phyloP scores from a whole-genome alignment of 1,140 invertebrate species.

The Bombus superbus region DNA sequence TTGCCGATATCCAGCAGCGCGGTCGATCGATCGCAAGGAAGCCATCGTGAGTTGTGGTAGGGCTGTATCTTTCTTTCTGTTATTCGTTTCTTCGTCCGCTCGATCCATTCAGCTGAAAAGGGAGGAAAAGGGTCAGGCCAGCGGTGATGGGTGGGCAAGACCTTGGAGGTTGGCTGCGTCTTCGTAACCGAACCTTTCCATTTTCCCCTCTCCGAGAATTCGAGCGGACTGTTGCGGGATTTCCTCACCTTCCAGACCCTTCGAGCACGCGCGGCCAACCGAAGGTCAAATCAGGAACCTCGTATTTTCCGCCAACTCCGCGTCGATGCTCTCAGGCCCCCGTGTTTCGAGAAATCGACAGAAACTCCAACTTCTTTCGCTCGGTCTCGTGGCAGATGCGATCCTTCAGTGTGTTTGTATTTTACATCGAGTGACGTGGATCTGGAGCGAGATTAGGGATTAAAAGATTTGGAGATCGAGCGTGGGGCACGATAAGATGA shows the following conservation, averaged over 20 bases:
- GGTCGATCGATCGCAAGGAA: conserved; percentile 48
- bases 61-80: conserved; percentile 54
- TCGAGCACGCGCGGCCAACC: conserved; percentile 59
- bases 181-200: conserved; percentile 71
- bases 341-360: background rate
- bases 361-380: background rate
- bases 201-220: conserved; percentile 49
- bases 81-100: conserved; percentile 42
- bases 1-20: background rate
- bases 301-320: conserved; percentile 22
- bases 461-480: background rate
- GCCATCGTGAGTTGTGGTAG: conserved; percentile 58
- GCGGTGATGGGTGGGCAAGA: conserved; percentile 17
- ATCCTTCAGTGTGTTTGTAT: background rate
- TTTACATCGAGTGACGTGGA: background rate
- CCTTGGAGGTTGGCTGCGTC: conserved; percentile 65
- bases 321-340: conserved; percentile 18
- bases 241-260: conserved; percentile 45
- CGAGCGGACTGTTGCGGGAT: background rate
- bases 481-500: background rate
- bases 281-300: conserved; percentile 30
- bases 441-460: background rate
- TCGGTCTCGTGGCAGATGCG: background rate
- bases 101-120: conserved; percentile 57
- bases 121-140: conserved; percentile 65